Evolutionary conservation across 2,888 invertebrate species (phyloP), one percentile per base, ranked within the genome.

Genomic region (Brachyptera putata): DNA sequence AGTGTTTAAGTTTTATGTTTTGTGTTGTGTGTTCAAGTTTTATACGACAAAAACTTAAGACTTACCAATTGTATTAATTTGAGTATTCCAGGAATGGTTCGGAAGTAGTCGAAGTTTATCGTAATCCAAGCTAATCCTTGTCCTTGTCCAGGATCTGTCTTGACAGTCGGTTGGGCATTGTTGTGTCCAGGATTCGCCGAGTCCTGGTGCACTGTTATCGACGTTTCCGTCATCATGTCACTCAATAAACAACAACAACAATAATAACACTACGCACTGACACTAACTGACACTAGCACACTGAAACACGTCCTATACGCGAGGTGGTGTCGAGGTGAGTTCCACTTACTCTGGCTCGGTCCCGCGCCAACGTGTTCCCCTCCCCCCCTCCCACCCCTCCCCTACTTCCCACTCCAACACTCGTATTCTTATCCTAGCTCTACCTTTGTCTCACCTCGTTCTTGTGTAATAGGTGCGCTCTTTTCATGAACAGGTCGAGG

Each of bases 31-130:
- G n/a, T n/a, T n/a, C n/a, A n/a, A n/a, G n/a, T n/a, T n/a, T n/a
- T n/a, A n/a, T n/a, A n/a, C n/a, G n/a, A n/a, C n/a, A n/a, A n/a
- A n/a, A n/a, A n/a, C n/a, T n/a, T n/a, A n/a, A n/a, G 61, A 77
- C 89, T 87, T 77, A 93, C 93, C 80, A 91, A 76, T 79, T 93
- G 83, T 18, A 85, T 78, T 64, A 93, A 75, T 80, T 93, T 93
- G 66, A 92, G 72, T 69, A 91, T 79, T 68, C 93, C 93, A 58
- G 92, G 90, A 70, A 86, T 79, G 48, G 89, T 87, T 76, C 81
- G 84, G 77, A 90, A 91, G 75, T 94, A 91, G 70, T 84, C 83
- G 68, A 85, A 70, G 77, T 93, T 90, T 70, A 90, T 77, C 76
- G 83, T 84, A 70, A 91, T 80, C 84, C 87, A 87, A 66, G 83